Evolutionary conservation across 2,113 vertebrate genomes (phyloP), one percentile per base, ranked within the genome.

Genomic region (Nothobranchius kuhntae): DNA sequence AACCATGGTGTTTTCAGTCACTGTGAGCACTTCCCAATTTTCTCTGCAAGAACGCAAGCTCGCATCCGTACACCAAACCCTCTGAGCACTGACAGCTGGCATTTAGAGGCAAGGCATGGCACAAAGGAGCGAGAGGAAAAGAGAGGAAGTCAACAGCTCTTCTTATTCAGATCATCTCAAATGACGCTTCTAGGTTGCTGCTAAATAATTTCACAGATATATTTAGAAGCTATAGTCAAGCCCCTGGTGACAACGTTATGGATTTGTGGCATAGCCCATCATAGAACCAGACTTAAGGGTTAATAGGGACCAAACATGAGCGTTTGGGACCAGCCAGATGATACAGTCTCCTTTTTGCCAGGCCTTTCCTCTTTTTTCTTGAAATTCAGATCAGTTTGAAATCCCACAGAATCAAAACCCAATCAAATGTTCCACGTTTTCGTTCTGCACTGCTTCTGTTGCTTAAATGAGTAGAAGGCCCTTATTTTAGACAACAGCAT

Each of bases 91-190:
- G 70, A 76, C 74, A 82, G 71, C 74, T 85, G 82, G 75, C 62
- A 65, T 53, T 60, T 44, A 70, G 75, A 78, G 53, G 77, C 65
- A 71, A 47, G 75, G 61, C 65, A 59, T 48, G 51, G 74, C 65
- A 36, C 75, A 38, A 64, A 51, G 57, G 30, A 63, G 56, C 54
- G 65, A 73, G 51, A 46, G 35, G 24, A 40, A 40, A 74, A 65
- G 62, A 75, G 74, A 53, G 65, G 82, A 86, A 84, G 80, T 86
- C 83, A 83, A 76, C 75, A 78, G 69, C 76, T 73, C 66, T 64
- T 67, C 69, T 62, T 80, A 74, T 46, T 4, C 38, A 75, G 61
- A 83, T 87, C 84, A 62, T 81, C 80, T 67, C 81, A 85, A 78
- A 54, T 60, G 56, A 80, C 70, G 73, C 61, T 72, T 73, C 65